Conservation (phyloP, 2,113 vertebrate species). For the Pseudorectes ferrugineus region DNA sequence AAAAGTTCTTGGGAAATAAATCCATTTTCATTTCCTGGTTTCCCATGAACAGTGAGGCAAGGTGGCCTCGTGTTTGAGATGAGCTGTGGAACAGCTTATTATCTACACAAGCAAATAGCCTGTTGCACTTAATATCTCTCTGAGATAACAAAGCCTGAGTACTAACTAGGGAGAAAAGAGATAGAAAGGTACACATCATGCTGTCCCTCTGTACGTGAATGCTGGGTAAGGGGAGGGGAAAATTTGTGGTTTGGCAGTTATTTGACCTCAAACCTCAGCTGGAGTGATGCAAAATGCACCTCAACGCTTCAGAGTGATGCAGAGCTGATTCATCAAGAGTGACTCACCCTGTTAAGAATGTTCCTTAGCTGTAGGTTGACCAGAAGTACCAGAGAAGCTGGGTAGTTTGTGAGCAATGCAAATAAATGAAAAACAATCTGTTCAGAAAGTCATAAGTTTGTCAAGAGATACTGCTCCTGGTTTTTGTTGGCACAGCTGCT, state of each 20-base stretch:
- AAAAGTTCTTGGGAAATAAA: not conserved
- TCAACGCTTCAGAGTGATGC: not conserved
- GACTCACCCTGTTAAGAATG: not conserved
- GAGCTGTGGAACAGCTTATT: not conserved
- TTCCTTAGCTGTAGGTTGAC: not conserved
- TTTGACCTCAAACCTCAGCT: not conserved
- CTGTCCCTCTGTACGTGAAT: not conserved
- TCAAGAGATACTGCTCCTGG: not conserved
- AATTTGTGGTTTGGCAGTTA: not conserved
- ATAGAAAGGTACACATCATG: not conserved
- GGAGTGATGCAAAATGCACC: not conserved
- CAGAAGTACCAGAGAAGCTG: not conserved
- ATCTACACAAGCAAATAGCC: not conserved
- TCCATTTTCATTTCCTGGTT: not conserved
- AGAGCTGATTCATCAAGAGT: not conserved
- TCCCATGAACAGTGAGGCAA: accelerated
- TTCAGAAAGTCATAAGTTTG: not conserved
- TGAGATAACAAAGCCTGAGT: not conserved
- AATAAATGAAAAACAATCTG: not conserved
- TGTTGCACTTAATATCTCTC: not conserved
- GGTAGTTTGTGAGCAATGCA: not conserved
- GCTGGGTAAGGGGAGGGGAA: not conserved
- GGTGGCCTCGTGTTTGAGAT: not conserved
- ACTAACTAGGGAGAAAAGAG: not conserved
- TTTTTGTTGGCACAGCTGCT: not conserved